These are phyloP conservation scores for Apodemia mormo DNA, from an alignment of 2,888 invertebrate genomes.

Conservation along the genomic window DNA sequence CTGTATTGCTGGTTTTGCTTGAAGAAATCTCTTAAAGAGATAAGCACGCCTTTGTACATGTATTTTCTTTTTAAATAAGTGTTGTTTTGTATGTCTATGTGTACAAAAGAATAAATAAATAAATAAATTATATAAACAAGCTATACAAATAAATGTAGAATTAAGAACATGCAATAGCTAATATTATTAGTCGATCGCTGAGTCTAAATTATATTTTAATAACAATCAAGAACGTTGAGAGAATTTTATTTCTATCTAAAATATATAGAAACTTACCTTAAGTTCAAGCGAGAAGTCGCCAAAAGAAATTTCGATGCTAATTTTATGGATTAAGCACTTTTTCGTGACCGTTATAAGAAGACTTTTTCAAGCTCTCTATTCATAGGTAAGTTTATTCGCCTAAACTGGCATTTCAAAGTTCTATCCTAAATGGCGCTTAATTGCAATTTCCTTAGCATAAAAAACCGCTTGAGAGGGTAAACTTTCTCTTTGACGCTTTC, in stretches of 20 bases:
- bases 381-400: not conserved
- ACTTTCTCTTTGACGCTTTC: slow-evolving; percentile 52
- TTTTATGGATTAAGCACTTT: slow-evolving; percentile 22
- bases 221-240: not conserved
- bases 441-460: slow-evolving; percentile 49
- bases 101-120: no score
- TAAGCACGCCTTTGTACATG: no score
- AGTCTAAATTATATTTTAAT: no score
- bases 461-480: slow-evolving; percentile 56
- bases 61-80: no score
- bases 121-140: no score
- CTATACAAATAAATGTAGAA: no score
- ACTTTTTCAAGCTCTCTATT: not conserved
- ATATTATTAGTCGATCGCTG: no score
- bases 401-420: slow-evolving; percentile 27
- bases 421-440: slow-evolving; percentile 44
- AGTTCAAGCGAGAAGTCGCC: slow-evolving; percentile 16
- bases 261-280: not conserved
- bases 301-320: slow-evolving; percentile 24
- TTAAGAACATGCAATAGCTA: no score
- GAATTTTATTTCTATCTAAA: not conserved
- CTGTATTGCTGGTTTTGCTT: no score
- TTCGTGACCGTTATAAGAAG: slow-evolving; percentile 13
- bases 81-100: no score
- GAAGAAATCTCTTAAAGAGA: no score